These are phyloP conservation scores for Cichlasoma orientale DNA, from an alignment of 2,797 vertebrate genomes.

Conservation along the genomic window DNA sequence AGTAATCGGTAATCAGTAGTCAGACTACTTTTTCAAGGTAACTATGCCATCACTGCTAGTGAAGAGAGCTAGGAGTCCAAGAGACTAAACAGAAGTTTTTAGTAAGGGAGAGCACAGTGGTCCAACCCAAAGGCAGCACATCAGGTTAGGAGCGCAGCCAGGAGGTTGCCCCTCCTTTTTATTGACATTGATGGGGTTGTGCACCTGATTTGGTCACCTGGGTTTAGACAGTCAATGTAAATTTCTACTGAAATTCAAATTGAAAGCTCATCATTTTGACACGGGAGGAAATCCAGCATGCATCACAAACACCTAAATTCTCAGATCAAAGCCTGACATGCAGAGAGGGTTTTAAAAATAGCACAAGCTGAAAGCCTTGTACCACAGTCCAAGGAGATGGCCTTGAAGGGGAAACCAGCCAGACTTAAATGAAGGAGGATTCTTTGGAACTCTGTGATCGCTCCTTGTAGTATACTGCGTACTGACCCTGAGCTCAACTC, in stretches of 20 bases:
- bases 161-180: neutral
- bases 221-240: neutral
- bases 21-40: too few relatives aligned
- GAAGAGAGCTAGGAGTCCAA: too few relatives aligned
- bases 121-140: too few relatives aligned
- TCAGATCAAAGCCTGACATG: fast-evolving
- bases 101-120: too few relatives aligned
- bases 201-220: neutral
- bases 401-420: neutral
- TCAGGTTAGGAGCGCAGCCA: neutral
- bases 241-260: neutral
- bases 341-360: neutral
- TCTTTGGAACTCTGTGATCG: neutral
- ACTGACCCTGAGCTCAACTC: neutral
- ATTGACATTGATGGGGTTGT: fast-evolving
- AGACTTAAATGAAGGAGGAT: neutral
- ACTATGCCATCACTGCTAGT: too few relatives aligned
- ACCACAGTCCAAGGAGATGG: neutral
- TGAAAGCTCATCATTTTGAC: neutral
- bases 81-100: too few relatives aligned
- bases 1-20: too few relatives aligned
- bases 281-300: neutral
- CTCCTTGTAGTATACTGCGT: neutral
- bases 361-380: neutral
- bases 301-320: neutral